Evolutionary conservation across 2,888 invertebrate species (phyloP), one percentile per base, ranked within the genome.

Genomic region (Busseola fusca): DNA sequence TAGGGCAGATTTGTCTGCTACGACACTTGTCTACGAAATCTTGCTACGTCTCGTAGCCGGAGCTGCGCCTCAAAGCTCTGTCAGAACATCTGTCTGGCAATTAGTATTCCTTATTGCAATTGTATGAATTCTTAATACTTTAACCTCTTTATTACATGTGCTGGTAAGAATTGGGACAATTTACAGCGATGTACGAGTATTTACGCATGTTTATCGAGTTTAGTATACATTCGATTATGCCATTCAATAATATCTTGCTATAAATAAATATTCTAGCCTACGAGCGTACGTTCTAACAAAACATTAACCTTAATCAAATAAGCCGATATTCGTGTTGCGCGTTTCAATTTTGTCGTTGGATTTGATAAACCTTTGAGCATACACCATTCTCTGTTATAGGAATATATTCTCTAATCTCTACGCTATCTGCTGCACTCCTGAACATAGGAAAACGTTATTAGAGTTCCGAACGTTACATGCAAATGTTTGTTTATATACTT

Each of bases 341-440:
- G 76, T 79, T 81, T 76, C 72, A 74, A 76, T 79, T 74, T 76
- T 69, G 50, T 64, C 63, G 74, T 66, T 74, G 64, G 57, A 74
- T 83, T 80, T 70, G 69, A 72, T 81, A 72, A 78, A 75, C 82
- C 69, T 80, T 58, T 76, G 71, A 74, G 76, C 79, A 78, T 75
- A 84, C 79, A 76, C 72, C 64, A 69, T 64, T 66, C 68, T 30
- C 42, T 60, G 50, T 67, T 62, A 40, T 52, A 30, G 37, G 64
- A 72, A 74, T 74, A 72, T 69, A 69, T 76, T 74, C 64, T 71
- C 64, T 59, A 74, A 81, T 75, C 64, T 74, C 65, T 56, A 62
- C 21, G 57, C 63, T 78, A 78, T 77, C 76, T 69, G 64, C 73
- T 62, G 48, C 48, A 66, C 50, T 69, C 12, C 54, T n/a, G 56